phyloP scores from a whole-genome alignment of 2,797 vertebrate genomes.

The Karalla daura region DNA sequence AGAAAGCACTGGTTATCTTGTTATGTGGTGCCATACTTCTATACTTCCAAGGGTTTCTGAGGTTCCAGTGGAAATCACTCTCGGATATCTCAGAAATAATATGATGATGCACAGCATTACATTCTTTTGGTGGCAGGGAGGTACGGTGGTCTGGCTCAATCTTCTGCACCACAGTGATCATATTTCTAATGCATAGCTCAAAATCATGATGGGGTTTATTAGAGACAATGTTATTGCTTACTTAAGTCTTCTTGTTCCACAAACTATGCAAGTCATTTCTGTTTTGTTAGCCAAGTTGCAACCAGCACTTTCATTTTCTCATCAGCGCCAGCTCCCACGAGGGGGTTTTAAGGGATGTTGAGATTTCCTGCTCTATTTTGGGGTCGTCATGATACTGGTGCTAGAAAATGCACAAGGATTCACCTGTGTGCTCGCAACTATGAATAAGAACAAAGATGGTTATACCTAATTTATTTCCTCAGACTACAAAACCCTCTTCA shows the following conservation, averaged over 20 bases:
- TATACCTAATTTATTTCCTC: too few relatives aligned
- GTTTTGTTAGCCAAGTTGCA: slow-evolving; percentile 1
- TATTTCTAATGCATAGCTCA: slow-evolving; percentile 35
- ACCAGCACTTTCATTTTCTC: neutral
- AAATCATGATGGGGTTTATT: slow-evolving; percentile 23
- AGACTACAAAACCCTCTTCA: too few relatives aligned
- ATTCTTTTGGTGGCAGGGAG: slow-evolving; percentile 20
- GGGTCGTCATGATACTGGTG: neutral
- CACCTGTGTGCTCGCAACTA: neutral
- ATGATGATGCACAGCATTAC: slow-evolving; percentile 2
- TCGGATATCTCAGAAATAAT: slow-evolving; percentile 30
- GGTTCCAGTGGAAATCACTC: slow-evolving; percentile 37
- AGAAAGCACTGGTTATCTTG: slow-evolving; percentile 36
- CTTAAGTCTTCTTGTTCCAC: slow-evolving; percentile 18
- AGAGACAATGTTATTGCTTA: slow-evolving; percentile 30
- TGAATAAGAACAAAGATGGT: slow-evolving; percentile 2
- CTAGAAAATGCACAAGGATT: neutral
- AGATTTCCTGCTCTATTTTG: slow-evolving; percentile 15
- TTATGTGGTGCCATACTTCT: slow-evolving; percentile 37
- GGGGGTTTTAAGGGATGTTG: slow-evolving; percentile 1
- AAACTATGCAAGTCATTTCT: slow-evolving; percentile 25
- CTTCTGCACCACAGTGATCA: slow-evolving; percentile 1
- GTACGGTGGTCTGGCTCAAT: slow-evolving; percentile 22
- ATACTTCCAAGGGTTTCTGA: slow-evolving; percentile 29
- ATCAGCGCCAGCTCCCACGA: neutral